phyloP scores from a whole-genome alignment of 2,797 vertebrate species.

The Smutsia gigantea region DNA sequence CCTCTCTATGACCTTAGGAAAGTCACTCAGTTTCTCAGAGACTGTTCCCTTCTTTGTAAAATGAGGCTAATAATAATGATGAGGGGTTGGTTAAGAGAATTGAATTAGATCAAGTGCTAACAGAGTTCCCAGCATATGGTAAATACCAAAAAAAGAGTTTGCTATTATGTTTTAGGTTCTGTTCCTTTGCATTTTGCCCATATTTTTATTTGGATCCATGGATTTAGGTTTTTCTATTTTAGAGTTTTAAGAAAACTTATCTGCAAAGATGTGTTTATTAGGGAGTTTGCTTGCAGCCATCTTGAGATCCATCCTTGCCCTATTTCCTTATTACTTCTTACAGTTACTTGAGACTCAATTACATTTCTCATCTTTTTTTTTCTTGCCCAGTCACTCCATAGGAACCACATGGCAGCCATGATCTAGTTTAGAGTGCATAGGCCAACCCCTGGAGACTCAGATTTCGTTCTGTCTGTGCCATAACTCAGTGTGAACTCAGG shows the following conservation, averaged over 20 bases:
- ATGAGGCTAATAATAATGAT: neutral
- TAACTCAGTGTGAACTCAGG: neutral
- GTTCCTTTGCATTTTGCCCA: neutral
- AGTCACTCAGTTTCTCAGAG: neutral
- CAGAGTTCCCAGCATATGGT: neutral
- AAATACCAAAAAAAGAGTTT: neutral
- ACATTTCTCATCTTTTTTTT: constrained; percentile 28
- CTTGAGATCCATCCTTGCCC: constrained; percentile 43
- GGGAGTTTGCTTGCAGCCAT: neutral
- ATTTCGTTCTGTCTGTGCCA: neutral
- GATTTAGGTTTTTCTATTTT: constrained; percentile 45
- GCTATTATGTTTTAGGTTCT: neutral
- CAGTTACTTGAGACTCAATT: constrained; percentile 35
- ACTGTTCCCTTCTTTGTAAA: neutral
- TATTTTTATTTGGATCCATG: neutral
- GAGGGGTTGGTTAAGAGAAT: neutral
- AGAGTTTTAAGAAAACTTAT: constrained; percentile 22
- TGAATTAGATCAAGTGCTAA: neutral
- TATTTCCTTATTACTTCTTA: constrained; percentile 55
- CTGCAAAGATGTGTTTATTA: constrained; percentile 24
- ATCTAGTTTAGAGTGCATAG: neutral
- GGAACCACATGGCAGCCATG: neutral
- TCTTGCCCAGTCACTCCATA: neutral
- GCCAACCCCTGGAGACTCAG: neutral
- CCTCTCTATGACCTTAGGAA: neutral